Conservation (phyloP, 2,888 invertebrate genomes). For the Drosophila meridiana region DNA sequence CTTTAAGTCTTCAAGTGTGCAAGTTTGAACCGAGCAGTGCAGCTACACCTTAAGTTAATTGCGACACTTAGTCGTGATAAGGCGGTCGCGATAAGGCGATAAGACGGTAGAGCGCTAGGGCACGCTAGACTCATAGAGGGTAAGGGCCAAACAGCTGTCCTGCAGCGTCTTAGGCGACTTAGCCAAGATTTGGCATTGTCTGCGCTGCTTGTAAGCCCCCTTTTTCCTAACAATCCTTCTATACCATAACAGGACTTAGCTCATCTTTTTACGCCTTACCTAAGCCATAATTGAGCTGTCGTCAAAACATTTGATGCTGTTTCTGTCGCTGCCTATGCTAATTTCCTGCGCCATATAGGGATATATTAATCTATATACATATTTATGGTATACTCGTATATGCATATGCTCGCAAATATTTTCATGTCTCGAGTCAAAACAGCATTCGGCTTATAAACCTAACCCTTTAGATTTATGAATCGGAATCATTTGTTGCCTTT, state of each 20-base stretch:
- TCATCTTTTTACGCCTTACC: slow-evolving; percentile 9
- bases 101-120: slow-evolving; percentile 44
- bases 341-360: slow-evolving; percentile 25
- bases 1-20: slow-evolving; percentile 13
- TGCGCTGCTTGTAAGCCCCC: slow-evolving; percentile 32
- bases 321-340: slow-evolving; percentile 58
- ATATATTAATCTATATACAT: slow-evolving; percentile 24
- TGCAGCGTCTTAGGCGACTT: slow-evolving; percentile 54
- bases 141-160: slow-evolving; percentile 5
- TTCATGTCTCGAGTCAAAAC: slow-evolving; percentile 73
- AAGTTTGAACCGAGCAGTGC: not conserved
- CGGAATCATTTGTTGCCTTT: slow-evolving; percentile 12
- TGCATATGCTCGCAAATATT: slow-evolving; percentile 72
- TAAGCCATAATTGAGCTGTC: slow-evolving; percentile 49
- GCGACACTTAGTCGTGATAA: slow-evolving; percentile 66
- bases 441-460: slow-evolving; percentile 22
- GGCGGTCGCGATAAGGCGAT: slow-evolving; percentile 45
- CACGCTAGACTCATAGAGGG: not conserved
- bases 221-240: not conserved
- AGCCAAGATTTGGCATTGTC: slow-evolving; percentile 50
- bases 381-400: not conserved
- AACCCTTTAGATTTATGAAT: slow-evolving; percentile 22
- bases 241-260: not conserved
- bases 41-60: slow-evolving; percentile 57
- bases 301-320: slow-evolving; percentile 66